A percentile compares a stretch with the other conserved stretches of the same genome.
phyloP scores from a whole-genome alignment of 2,797 vertebrate genomes.

The Podargus strigoides region DNA sequence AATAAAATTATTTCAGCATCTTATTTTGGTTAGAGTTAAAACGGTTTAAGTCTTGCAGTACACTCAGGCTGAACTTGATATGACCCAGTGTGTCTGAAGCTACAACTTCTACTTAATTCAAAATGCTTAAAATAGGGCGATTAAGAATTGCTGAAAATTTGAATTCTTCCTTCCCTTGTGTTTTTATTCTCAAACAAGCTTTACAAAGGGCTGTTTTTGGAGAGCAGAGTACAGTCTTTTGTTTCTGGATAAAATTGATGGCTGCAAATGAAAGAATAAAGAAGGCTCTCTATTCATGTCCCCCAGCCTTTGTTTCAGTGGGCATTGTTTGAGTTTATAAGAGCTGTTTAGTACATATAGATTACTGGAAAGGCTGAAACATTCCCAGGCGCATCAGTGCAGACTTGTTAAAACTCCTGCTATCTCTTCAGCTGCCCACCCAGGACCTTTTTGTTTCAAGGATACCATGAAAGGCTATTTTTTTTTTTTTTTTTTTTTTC shows the following conservation, averaged over 20 bases:
- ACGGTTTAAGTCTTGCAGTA: constrained; percentile 33
- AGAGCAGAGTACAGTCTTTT: constrained; percentile 61
- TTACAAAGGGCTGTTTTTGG: constrained; percentile 61
- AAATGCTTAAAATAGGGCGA: background rate
- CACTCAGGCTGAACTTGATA: constrained; percentile 33
- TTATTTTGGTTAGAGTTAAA: constrained; percentile 10
- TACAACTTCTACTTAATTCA: constrained; percentile 55
- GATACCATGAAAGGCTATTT: background rate
- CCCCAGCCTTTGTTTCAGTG: constrained; percentile 47
- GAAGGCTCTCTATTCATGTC: constrained; percentile 52
- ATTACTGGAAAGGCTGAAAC: constrained; percentile 41
- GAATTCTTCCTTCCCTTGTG: constrained; percentile 33
- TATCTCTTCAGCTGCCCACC: constrained; percentile 1
- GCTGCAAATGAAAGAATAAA: constrained; percentile 55
- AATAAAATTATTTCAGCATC: constrained; percentile 34
- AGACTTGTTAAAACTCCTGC: constrained; percentile 3
- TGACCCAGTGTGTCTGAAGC: constrained; percentile 45
- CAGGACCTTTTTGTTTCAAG: constrained; percentile 29
- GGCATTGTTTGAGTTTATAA: constrained; percentile 63
- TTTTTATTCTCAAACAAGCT: constrained; percentile 58
- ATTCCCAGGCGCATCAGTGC: constrained; percentile 12
- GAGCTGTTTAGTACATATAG: constrained; percentile 48
- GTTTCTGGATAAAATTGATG: constrained; percentile 64
- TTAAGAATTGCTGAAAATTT: constrained; percentile 57
- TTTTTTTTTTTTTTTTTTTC: too few relatives aligned